Percentiles rank a stretch among this genome's conserved stretches.
These are phyloP conservation scores for Temnothorax longispinosus DNA, from an alignment of 1,140 invertebrate species.

Conservation along the genomic window DNA sequence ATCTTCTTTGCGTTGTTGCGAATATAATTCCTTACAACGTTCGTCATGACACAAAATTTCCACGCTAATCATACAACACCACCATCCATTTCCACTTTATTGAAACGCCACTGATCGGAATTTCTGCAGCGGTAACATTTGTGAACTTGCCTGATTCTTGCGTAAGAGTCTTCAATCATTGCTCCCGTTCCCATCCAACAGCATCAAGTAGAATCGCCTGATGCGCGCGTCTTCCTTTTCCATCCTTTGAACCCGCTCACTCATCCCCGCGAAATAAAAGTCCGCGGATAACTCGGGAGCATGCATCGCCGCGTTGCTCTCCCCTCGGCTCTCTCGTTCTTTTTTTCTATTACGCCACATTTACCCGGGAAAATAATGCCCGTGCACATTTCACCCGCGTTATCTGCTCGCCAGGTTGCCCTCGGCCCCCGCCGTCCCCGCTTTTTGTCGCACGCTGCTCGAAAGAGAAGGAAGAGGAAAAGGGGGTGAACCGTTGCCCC, in stretches of 20 bases:
- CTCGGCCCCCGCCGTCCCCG: background rate
- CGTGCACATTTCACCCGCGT: conserved; percentile 71
- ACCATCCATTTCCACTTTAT: conserved; percentile 28
- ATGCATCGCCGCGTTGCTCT: conserved; percentile 17
- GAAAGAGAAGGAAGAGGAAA: background rate
- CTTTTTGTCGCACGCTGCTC: conserved; percentile 20
- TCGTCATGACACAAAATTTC: background rate
- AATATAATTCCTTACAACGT: background rate
- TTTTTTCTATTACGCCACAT: conserved; percentile 73
- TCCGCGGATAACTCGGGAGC: conserved; percentile 50
- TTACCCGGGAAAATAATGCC: conserved; percentile 72
- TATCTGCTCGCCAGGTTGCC: conserved; percentile 63
- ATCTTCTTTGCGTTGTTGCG: background rate
- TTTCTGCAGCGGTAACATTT: conserved; percentile 35
- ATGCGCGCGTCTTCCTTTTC: conserved; percentile 1
- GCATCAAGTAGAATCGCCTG: conserved; percentile 39
- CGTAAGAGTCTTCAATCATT: conserved; percentile 6
- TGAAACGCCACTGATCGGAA: conserved; percentile 37
- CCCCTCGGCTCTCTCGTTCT: background rate
- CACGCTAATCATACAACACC: conserved; percentile 4
- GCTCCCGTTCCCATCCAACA: conserved; percentile 1
- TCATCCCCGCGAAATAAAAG: conserved; percentile 39
- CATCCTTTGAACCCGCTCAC: background rate
- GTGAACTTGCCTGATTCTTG: conserved; percentile 37
- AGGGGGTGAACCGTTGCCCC: background rate